These are phyloP conservation scores for Creontiades dilutus DNA, from an alignment of 2,888 invertebrate genomes.

Conservation along the genomic window DNA sequence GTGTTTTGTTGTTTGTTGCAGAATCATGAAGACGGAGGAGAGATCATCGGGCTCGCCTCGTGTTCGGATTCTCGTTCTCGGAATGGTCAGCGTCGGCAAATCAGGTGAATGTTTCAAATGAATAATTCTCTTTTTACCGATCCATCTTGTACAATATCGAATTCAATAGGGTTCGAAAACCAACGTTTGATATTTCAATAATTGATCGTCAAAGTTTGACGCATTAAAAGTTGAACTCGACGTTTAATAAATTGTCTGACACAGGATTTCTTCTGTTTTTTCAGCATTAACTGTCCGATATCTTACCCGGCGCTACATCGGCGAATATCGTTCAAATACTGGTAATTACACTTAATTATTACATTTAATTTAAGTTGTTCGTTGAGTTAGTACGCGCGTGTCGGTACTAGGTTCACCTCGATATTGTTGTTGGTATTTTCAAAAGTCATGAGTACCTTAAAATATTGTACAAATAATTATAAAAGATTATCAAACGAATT, in stretches of 20 bases:
- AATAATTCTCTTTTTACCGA: neutral
- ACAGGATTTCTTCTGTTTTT: constrained; percentile 76
- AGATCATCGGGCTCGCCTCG: constrained; percentile 83
- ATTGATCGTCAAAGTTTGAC: neutral
- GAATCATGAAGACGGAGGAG: constrained; percentile 82
- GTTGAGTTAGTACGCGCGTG: too few relatives aligned
- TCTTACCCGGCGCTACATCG: constrained; percentile 87
- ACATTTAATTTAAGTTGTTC: neutral
- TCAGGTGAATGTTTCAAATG: constrained; percentile 82
- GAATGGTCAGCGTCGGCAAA: constrained; percentile 89
- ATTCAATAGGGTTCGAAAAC: too few relatives aligned
- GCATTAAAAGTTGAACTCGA: too few relatives aligned
- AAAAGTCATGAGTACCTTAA: too few relatives aligned
- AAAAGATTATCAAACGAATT: too few relatives aligned
- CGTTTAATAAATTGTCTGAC: neutral
- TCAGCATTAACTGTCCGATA: constrained; percentile 88
- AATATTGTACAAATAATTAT: too few relatives aligned
- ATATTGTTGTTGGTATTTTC: too few relatives aligned
- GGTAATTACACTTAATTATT: constrained; percentile 80
- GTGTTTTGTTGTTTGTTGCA: constrained; percentile 65
- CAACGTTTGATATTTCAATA: too few relatives aligned
- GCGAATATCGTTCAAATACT: constrained; percentile 90
- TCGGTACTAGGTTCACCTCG: too few relatives aligned
- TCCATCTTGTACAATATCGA: neutral
- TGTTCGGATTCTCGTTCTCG: constrained; percentile 87